Conservation (phyloP, 1,140 invertebrate species). For the Drosophila persimilis region DNA sequence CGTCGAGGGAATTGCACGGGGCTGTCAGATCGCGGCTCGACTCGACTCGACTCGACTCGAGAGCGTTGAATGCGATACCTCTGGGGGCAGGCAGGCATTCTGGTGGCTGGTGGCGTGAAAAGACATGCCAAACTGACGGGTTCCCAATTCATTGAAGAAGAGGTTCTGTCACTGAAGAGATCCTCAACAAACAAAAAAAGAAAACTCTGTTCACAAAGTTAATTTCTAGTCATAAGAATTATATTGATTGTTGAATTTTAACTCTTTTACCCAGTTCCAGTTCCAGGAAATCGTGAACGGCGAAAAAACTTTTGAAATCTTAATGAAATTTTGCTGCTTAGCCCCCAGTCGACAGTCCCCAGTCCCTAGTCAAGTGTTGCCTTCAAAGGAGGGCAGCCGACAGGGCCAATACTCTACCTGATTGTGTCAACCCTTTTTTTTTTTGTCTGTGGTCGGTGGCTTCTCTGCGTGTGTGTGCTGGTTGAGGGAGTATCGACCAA, state of each 20-base stretch:
- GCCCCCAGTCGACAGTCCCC: neutral
- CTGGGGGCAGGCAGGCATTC: constrained; percentile 16
- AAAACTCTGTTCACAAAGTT: constrained; percentile 19
- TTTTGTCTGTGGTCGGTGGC: neutral
- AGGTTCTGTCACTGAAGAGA: neutral
- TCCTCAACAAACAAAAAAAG: neutral
- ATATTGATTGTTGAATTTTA: constrained; percentile 28
- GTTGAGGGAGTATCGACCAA: constrained; percentile 24
- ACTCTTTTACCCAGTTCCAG: constrained; percentile 33
- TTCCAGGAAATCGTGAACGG: constrained; percentile 35
- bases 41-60: too few species aligned
- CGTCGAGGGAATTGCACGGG: constrained; percentile 60
- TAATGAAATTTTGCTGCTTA: constrained; percentile 55
- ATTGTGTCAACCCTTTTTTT: constrained; percentile 72
- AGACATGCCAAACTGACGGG: constrained; percentile 67
- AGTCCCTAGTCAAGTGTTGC: constrained; percentile 63
- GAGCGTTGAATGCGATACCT: constrained; percentile 82
- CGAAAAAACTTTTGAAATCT: constrained; percentile 63
- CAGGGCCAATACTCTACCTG: constrained; percentile 68
- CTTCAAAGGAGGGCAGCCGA: constrained; percentile 74
- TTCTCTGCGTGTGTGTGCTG: neutral
- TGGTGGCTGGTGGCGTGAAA: constrained; percentile 48
- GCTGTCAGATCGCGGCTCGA: too few species aligned
- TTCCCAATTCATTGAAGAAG: constrained; percentile 8
- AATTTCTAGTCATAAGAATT: constrained; percentile 33